Base-by-base conservation (phyloP, 2,888 invertebrate genomes). In the Aromia moschata region DNA sequence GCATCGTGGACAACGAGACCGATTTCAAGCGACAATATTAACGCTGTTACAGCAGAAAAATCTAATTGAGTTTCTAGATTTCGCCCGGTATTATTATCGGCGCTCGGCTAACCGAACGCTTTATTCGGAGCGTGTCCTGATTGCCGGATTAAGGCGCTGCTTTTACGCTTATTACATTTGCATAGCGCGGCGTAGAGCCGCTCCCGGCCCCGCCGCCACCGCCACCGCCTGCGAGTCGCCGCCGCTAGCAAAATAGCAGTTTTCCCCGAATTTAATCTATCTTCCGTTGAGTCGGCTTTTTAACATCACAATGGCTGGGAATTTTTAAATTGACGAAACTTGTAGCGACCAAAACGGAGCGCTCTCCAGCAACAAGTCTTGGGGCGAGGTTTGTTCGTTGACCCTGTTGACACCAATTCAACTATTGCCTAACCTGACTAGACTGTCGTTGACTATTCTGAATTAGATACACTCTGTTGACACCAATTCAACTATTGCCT, bases 101-200 rank as follows among this genome's bases (percentile, higher is more conserved):
- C 52, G 56, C 60, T 62, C 58, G 58, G 45, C 60, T 67, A 64
- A 60, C 62, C 62, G 54, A 65, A 66, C 68, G 71, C 66, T 74
- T 72, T 75, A 74, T 74, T 72, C 72, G 68, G 64, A 72, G 68
- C 74, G 70, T 71, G 74, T 70, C 69, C 71, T 70, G 74, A 75
- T 74, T 75, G 74, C 74, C 60, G 70, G 74, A 75, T 75, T 75
- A 75, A 71, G 69, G 68, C 62, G 64, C 69, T 51, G 77, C 77
- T 77, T 76, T 77, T 74, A 77, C 76, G 76, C 72, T 77, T 77
- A 78, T 78, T 78, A 77, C 77, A 78, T 77, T 78, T 78, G 75
- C 78, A 77, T 78, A 76, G 70, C 65, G 66, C 58, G 56, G 58
- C 46, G 56, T n/a, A n/a, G n/a, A n/a, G n/a, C n/a, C n/a, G n/a